Evolutionary conservation across 1,140 invertebrate species (phyloP).

Genomic region (Drosophila mayri): DNA sequence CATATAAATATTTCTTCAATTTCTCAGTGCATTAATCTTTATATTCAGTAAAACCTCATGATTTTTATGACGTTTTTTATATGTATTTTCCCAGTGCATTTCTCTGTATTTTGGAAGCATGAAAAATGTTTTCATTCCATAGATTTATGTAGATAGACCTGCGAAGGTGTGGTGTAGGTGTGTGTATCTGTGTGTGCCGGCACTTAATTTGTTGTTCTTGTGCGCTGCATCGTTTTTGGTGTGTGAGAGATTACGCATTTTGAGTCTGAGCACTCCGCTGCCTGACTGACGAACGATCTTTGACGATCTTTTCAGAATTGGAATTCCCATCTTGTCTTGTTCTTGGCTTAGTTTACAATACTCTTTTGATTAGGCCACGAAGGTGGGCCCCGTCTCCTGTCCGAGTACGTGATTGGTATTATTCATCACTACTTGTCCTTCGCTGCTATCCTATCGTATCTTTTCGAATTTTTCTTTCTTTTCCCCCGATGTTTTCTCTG

Average conservation of each 20-base stretch:
- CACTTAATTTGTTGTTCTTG: constrained; percentile 81
- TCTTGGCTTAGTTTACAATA: constrained; percentile 80
- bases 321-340: constrained; percentile 68
- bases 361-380: constrained; percentile 73
- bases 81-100: constrained; percentile 25
- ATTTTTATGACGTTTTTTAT: neutral
- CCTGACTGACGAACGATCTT: constrained; percentile 30
- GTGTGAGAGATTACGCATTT: constrained; percentile 82
- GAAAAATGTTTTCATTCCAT: constrained; percentile 79
- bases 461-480: constrained; percentile 28
- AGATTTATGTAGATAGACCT: constrained; percentile 72
- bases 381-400: constrained; percentile 45
- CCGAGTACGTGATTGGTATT: constrained; percentile 80
- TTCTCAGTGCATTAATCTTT: neutral
- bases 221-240: constrained; percentile 50
- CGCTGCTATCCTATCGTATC: constrained; percentile 49
- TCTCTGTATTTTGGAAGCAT: constrained; percentile 48
- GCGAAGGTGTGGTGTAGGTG: constrained; percentile 46
- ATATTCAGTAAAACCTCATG: neutral
- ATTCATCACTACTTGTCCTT: constrained; percentile 82
- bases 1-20: neutral
- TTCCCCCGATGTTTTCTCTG: constrained; percentile 4
- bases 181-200: constrained; percentile 30
- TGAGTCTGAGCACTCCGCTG: constrained; percentile 35
- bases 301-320: constrained; percentile 68